Base-by-base conservation (phyloP, 2,888 invertebrate genomes). In the Lithophane leautieri region DNA sequence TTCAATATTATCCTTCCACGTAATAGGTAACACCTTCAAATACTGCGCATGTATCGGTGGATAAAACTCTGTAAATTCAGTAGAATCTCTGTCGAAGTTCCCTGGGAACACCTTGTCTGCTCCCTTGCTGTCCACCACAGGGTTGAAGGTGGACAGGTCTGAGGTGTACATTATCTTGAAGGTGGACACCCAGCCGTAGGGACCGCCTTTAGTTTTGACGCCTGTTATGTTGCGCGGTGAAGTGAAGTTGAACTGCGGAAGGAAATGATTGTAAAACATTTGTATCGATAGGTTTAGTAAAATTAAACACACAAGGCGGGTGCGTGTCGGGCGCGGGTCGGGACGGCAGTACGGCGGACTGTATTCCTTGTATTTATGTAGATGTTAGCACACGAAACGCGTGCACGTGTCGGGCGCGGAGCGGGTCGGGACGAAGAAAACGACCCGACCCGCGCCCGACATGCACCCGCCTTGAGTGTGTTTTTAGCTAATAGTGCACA, bases 201-300 rank as follows among this genome's bases (percentile, higher is more conserved):
- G 94, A 0, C 98, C 97, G 22, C 98, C 98, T 91, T 98, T 98
- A 0, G 98, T 98, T 70, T 97, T 97, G 63, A 99, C 93, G 47
- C 98, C 99, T 0, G 98, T 98, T 58, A 99, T 93, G 89, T 98
- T 98, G 66, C 98, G 97, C 0, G 97, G 97, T 34, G 97, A 97
- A 67, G 97, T 94, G 92, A 99, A 98, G 94, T 99, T 98, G 91
- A 98, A 98, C 97, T 97, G 93, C 16, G 93, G 28, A 77, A 66
- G 44, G 22, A 61, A n/a, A 34, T 34, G 0, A n/a, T 19, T 50
- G n/a, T 4, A 28, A 14, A 6, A 47, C 3, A 19, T 19, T 47
- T 47, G 25, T n/a, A 42, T 16, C 1, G 8, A 52, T 14, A 47
- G 14, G 25, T 14, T 54, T 16, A 47, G 47, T 34, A 4, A 34